phyloP scores from a whole-genome alignment of 2,113 vertebrate genomes.

The Tichodroma muraria region DNA sequence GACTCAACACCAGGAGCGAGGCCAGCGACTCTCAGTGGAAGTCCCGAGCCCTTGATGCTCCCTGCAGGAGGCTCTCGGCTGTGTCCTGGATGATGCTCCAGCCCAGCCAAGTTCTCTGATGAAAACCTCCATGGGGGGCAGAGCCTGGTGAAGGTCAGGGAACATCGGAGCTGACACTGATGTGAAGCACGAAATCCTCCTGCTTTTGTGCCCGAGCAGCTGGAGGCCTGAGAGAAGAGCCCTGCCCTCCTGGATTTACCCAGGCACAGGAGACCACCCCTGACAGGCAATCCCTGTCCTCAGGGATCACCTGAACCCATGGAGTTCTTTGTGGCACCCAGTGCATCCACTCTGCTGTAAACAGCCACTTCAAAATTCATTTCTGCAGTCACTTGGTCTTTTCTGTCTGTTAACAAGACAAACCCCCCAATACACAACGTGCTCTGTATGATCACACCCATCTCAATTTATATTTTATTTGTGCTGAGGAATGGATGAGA shows the following conservation, averaged over 20 bases:
- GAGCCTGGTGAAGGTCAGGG: constrained; percentile 47
- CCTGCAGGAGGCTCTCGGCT: constrained; percentile 10
- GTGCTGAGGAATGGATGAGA: not conserved
- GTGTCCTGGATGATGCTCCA: constrained; percentile 20
- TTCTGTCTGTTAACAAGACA: not conserved
- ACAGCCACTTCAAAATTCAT: not conserved
- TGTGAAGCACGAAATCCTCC: constrained; percentile 15
- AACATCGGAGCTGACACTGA: constrained; percentile 24
- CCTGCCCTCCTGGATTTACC: not conserved
- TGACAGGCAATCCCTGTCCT: not conserved
- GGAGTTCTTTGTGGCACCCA: not conserved
- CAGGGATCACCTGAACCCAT: not conserved
- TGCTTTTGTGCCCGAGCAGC: constrained; percentile 19
- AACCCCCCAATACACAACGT: rapidly evolving
- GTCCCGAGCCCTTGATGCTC: constrained; percentile 37
- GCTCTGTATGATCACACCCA: not conserved
- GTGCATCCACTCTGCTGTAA: not conserved
- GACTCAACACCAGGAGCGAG: not conserved
- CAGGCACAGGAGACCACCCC: not conserved
- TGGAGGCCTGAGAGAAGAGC: not conserved
- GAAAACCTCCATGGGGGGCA: constrained; percentile 32
- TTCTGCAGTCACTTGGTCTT: not conserved
- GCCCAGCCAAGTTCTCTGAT: constrained; percentile 26
- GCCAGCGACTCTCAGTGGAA: not conserved
- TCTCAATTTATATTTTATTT: not conserved